A percentile compares a stretch with the other conserved stretches of the same genome.
Conservation (phyloP, 2,888 invertebrate genomes). For the Apodemia mormo region DNA sequence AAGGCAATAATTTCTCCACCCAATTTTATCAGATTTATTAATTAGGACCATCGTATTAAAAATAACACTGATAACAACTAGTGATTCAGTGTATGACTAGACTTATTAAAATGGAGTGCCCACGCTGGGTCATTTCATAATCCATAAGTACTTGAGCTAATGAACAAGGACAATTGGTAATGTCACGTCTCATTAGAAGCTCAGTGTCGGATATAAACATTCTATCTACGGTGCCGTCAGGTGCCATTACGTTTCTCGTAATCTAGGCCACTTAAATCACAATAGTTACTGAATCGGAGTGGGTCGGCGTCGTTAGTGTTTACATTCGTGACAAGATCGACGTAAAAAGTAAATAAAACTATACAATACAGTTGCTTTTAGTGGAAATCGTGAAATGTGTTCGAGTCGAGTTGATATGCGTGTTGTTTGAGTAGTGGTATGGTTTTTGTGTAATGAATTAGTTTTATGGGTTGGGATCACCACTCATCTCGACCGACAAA, state of each 20-base stretch:
- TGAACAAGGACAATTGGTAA: slow-evolving; percentile 14
- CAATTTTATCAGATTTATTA: too few species aligned
- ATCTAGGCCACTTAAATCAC: slow-evolving; percentile 9
- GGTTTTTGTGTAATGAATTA: not conserved
- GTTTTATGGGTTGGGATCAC: too few species aligned
- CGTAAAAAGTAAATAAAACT: slow-evolving; percentile 30
- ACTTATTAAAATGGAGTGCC: slow-evolving; percentile 1
- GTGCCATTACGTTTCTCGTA: slow-evolving; percentile 29
- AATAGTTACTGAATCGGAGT: slow-evolving; percentile 32
- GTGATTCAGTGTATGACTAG: not conserved
- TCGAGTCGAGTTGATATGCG: not conserved
- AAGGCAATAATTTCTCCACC: too few species aligned
- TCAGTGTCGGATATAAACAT: slow-evolving; percentile 31
- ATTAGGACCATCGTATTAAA: not conserved
- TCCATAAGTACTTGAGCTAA: slow-evolving; percentile 3
- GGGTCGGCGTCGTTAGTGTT: slow-evolving; percentile 38
- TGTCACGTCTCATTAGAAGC: slow-evolving; percentile 24
- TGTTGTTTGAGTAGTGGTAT: not conserved
- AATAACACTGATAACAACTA: not conserved
- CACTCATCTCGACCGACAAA: too few species aligned
- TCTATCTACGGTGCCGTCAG: slow-evolving; percentile 29
- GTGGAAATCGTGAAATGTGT: slow-evolving; percentile 20
- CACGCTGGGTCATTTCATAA: slow-evolving; percentile 1
- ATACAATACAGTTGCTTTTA: slow-evolving; percentile 24
- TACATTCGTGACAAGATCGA: slow-evolving; percentile 35